phyloP scores from a whole-genome alignment of 2,113 vertebrate genomes.

The Carettochelys insculpta region DNA sequence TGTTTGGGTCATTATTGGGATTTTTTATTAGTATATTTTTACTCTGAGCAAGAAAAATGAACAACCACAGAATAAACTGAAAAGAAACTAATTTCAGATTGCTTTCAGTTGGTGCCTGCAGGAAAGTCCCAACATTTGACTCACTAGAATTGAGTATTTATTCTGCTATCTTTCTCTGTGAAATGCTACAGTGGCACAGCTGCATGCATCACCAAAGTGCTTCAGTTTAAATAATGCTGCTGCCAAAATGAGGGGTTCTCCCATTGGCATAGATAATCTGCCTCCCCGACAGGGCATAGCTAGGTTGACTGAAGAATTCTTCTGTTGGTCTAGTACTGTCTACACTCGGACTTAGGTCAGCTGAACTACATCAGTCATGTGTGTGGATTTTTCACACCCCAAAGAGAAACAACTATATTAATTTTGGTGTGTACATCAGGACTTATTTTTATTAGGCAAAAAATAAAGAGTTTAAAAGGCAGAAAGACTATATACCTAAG shows the following conservation, averaged over 20 bases:
- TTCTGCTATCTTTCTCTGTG: background rate
- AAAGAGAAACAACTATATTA: background rate
- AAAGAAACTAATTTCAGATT: slow-evolving; percentile 28
- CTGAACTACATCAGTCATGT: background rate
- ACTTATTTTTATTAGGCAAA: background rate
- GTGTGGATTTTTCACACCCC: background rate
- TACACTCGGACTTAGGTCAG: background rate
- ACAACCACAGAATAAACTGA: slow-evolving; percentile 41
- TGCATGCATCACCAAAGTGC: background rate
- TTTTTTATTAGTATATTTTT: background rate
- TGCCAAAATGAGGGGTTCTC: background rate
- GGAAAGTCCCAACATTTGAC: background rate
- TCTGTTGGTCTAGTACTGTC: background rate
- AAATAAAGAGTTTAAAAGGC: background rate
- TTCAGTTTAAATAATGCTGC: background rate
- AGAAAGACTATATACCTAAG: background rate
- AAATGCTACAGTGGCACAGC: background rate
- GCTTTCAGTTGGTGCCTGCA: slow-evolving; percentile 5
- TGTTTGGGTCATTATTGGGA: background rate
- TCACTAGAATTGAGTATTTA: background rate
- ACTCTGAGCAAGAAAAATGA: slow-evolving; percentile 10
- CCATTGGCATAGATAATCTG: background rate
- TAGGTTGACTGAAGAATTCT: background rate
- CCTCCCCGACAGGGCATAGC: background rate
- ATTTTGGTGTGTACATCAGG: background rate